Base-by-base conservation (phyloP, 1,140 invertebrate genomes). In the Ectropis grisescens region DNA sequence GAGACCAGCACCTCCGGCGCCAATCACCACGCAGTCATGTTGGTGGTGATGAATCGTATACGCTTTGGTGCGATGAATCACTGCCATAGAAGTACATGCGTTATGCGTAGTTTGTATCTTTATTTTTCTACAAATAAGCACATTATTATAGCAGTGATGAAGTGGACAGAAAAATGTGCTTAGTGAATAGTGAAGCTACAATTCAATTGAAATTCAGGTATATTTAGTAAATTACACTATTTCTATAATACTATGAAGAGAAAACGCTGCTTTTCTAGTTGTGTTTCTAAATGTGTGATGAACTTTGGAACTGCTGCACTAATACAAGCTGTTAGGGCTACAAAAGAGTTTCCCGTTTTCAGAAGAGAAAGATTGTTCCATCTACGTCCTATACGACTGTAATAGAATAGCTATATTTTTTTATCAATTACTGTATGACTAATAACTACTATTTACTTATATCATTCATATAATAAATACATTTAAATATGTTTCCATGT, bases 1-100 rank as follows among this genome's bases (percentile, higher is more conserved):
- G 0, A 99, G 84, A 9, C 97, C 98, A 10, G 97, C 95, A n/a
- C 98, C 98, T 19, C 96, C 98, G 4, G 96, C 97, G 9, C 98
- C 98, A 32, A 99, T 93, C 1, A 99, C 94, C 26, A 99, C 88
- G 2, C 94, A 95, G 88, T 99, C 98, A 66, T 94, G 98, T 1
- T 88, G 88, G 67, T 99, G 98, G 71, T 98, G 49, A 0, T 67
- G 47, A 2, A 76, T 47, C 10, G 31, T 39, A 19, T 37, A 56
- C 1, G 47, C 36, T 2, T 23, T 49, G 9, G 15, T n/a, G 1
- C 42, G 40, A 22, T 16, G 13, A 25, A 22, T 22, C 19, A 4
- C 9, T 4, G 4, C 4, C 19, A 22, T 9, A 22, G 9, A 22
- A 4, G 19, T 5, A 22, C 9, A n/a, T 22, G 19, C 19, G 9